These are phyloP conservation scores for Palythoa caribaeorum DNA, from an alignment of 92 coral and sea anemone genomes.

Conservation along the genomic window DNA sequence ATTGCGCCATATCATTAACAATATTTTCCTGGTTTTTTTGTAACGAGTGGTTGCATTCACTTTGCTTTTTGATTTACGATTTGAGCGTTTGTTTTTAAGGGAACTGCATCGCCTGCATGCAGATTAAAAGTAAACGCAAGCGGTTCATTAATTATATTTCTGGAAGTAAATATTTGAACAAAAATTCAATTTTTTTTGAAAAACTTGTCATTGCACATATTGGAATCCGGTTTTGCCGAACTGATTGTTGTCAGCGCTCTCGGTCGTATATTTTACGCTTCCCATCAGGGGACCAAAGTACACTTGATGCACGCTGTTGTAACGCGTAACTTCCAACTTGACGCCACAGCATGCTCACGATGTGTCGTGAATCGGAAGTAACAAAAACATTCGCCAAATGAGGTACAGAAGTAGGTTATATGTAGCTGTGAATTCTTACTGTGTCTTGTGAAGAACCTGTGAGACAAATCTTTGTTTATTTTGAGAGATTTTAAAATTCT, in stretches of 20 bases:
- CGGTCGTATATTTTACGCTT: background rate
- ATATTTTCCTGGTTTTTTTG: background rate
- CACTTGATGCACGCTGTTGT: background rate
- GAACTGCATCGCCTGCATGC: too few species aligned
- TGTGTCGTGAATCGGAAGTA: background rate
- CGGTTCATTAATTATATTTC: background rate
- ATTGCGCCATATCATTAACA: background rate
- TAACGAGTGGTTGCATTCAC: background rate
- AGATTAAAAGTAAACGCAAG: too few species aligned
- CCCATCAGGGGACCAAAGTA: background rate
- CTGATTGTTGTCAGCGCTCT: background rate
- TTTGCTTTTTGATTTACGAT: background rate
- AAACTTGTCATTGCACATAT: background rate
- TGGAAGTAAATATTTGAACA: constrained; percentile 3
- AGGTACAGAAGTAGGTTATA: background rate
- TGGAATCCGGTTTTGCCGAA: background rate
- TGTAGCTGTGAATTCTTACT: background rate
- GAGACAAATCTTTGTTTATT: background rate
- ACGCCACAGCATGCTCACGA: background rate
- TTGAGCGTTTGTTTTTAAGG: background rate
- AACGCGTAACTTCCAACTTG: background rate
- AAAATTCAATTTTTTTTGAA: background rate
- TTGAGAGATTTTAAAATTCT: background rate
- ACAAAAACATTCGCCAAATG: background rate
- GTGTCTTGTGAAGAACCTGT: background rate